Percentiles rank a stretch among this genome's conserved stretches.
Evolutionary conservation across 2,113 vertebrate species (phyloP).

Genomic region (Gobio gobio): DNA sequence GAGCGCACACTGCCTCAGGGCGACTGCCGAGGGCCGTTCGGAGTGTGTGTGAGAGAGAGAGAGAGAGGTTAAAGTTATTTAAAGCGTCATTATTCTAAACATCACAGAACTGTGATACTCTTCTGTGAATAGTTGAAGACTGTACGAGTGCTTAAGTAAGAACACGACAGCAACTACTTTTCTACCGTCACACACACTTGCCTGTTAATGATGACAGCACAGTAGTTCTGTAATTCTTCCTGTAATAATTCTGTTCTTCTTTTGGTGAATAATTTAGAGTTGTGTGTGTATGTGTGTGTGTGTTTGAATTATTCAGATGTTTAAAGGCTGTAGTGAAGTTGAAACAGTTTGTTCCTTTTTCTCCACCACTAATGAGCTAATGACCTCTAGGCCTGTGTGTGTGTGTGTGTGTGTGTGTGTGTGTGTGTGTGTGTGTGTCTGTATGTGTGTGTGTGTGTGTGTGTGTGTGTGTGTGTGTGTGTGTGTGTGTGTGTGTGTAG

Average conservation of each 20-base stretch:
- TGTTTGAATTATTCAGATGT: conserved; percentile 42
- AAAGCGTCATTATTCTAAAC: conserved; percentile 56
- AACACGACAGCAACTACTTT: not conserved
- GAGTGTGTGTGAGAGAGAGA: conserved; percentile 56
- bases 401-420: not conserved
- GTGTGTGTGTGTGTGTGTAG: not conserved
- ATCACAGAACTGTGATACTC: conserved; percentile 36
- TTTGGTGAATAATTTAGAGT: conserved; percentile 34
- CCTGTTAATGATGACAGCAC: conserved; percentile 5
- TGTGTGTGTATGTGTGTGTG: conserved; percentile 38
- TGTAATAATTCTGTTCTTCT: conserved; percentile 22
- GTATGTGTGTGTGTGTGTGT: not conserved
- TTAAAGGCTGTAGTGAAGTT: conserved; percentile 35
- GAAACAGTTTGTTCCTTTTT: conserved; percentile 28
- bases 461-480: not conserved
- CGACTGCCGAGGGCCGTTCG: conserved; percentile 77
- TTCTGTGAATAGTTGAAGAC: conserved; percentile 14
- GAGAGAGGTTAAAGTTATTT: conserved; percentile 61
- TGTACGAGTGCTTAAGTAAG: not conserved
- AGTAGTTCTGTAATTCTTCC: conserved; percentile 20
- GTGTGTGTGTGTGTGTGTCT: not conserved
- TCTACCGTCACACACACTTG: not conserved
- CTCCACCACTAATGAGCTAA: conserved; percentile 45
- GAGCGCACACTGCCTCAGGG: conserved; percentile 80
- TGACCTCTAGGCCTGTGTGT: conserved; percentile 31